These are phyloP conservation scores for Nyctibius grandis DNA, from an alignment of 2,797 vertebrate genomes.

Conservation along the genomic window DNA sequence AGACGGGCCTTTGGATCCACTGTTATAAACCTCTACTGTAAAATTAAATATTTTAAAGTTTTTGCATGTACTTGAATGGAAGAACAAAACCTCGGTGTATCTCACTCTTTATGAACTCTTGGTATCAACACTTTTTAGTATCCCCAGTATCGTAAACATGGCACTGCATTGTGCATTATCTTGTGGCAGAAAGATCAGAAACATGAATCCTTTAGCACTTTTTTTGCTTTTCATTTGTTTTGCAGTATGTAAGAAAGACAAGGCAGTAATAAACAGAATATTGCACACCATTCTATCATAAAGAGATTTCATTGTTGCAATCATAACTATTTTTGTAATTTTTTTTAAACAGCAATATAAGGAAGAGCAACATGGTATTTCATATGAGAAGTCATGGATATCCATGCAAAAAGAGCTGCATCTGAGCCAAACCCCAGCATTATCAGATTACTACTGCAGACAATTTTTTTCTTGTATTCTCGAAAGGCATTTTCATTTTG, in stretches of 20 bases:
- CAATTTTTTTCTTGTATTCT: not conserved
- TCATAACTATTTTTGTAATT: not conserved
- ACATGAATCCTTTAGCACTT: not conserved
- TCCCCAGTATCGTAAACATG: not conserved
- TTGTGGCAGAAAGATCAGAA: not conserved
- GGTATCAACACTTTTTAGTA: not conserved
- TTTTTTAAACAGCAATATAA: not conserved
- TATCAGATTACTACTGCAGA: not conserved
- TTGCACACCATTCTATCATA: not conserved
- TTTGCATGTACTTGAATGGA: not conserved
- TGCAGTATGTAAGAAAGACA: not conserved
- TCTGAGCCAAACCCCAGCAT: not conserved
- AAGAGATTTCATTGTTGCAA: not conserved
- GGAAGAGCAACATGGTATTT: not conserved
- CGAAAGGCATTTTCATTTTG: not conserved
- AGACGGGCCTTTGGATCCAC: not conserved
- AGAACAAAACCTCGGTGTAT: not conserved
- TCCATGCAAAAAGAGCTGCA: not conserved
- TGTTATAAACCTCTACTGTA: not conserved
- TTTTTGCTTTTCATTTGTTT: not conserved
- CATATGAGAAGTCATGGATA: not conserved
- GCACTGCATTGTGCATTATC: not conserved
- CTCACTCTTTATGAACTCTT: not conserved
- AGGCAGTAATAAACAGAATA: not conserved
- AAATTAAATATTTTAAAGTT: not conserved